A percentile compares a stretch with the other conserved stretches of the same genome.
Conservation (phyloP, 2,113 vertebrate species). For the Larimichthys crocea region DNA sequence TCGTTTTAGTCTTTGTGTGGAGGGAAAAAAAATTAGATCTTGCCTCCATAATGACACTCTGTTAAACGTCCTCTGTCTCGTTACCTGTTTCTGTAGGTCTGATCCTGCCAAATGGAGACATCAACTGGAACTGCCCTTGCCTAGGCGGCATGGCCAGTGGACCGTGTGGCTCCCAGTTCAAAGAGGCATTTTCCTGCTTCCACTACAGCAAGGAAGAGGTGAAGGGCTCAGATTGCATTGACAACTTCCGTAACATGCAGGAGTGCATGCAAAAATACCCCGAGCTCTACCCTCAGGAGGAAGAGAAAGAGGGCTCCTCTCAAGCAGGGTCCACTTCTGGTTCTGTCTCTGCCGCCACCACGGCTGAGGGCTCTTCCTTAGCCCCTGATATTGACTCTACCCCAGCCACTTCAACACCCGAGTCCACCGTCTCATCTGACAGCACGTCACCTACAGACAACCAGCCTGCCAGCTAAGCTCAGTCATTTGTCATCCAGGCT, state of each 20-base stretch:
- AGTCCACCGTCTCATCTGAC: constrained; percentile 19
- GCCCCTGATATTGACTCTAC: constrained; percentile 57
- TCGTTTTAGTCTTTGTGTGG: background rate
- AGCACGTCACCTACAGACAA: constrained; percentile 55
- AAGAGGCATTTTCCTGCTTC: constrained; percentile 98
- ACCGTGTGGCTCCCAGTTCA: constrained; percentile 96
- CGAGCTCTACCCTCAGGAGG: constrained; percentile 96
- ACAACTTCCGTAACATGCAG: constrained; percentile 95
- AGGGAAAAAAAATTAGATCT: background rate
- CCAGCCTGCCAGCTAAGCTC: constrained; percentile 73
- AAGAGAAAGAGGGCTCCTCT: constrained; percentile 84
- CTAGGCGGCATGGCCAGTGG: constrained; percentile 98
- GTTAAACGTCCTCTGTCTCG: background rate
- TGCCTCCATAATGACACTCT: background rate
- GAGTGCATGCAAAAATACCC: constrained; percentile 98
- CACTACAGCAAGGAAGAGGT: constrained; percentile 95
- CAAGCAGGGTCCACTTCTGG: constrained; percentile 31
- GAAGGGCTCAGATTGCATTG: constrained; percentile 96
- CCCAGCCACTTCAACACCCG: background rate
- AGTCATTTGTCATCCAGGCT: background rate
- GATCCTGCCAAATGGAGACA: constrained; percentile 94
- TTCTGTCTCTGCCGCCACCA: constrained; percentile 4
- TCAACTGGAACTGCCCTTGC: constrained; percentile 99
- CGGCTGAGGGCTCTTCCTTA: constrained; percentile 32
- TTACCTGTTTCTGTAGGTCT: constrained; percentile 83